Percentiles rank a stretch among this genome's conserved stretches.
phyloP scores from a whole-genome alignment of 1,140 invertebrate species.

The Megalopta genalis region DNA sequence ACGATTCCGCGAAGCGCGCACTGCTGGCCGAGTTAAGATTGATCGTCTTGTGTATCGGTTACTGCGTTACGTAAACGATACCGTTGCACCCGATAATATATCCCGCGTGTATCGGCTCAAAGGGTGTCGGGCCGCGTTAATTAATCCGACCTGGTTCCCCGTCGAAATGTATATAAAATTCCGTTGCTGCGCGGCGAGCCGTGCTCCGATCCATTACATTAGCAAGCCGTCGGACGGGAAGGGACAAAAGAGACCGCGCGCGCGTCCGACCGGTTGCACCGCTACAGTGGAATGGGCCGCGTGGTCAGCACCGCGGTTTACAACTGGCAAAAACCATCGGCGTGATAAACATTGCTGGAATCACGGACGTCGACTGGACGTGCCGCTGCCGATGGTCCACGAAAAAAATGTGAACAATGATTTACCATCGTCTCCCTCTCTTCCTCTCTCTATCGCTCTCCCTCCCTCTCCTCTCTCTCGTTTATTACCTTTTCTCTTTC shows the following conservation, averaged over 20 bases:
- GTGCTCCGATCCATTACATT: slow-evolving; percentile 10
- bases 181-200: neutral
- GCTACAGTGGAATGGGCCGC: too few species aligned
- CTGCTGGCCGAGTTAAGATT: slow-evolving; percentile 8
- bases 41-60: slow-evolving; percentile 40
- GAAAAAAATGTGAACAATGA: slow-evolving; percentile 38
- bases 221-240: too few species aligned
- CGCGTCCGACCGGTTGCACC: neutral
- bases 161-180: neutral
- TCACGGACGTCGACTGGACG: slow-evolving; percentile 20
- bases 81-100: slow-evolving; percentile 26
- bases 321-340: neutral
- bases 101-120: slow-evolving; percentile 18
- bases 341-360: slow-evolving; percentile 3
- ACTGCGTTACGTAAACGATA: slow-evolving; percentile 26
- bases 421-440: neutral
- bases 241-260: too few species aligned
- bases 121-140: slow-evolving; percentile 10
- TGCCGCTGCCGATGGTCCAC: neutral
- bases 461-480: too few species aligned
- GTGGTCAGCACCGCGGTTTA: too few species aligned
- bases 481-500: too few species aligned
- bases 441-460: too few species aligned
- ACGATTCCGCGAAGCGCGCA: neutral
- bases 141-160: slow-evolving; percentile 1